Evolutionary conservation across 2,888 invertebrate genomes (phyloP), one percentile per base, ranked within the genome.

Genomic region (Scaptomyza flava): DNA sequence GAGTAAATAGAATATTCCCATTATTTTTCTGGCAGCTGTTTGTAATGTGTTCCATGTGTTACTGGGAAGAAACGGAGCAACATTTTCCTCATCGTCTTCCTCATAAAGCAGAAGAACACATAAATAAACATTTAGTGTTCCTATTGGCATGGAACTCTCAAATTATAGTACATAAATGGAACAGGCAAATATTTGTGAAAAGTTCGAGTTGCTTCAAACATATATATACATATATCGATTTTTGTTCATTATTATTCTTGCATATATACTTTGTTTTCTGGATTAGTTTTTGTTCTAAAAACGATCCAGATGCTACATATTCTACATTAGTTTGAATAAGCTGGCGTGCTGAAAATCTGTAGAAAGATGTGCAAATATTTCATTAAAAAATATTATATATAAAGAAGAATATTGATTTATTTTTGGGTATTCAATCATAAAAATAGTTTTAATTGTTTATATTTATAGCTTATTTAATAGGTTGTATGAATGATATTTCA

Each of bases 271-370:
- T 46, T 45, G 48, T 64, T 58, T 46, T 27, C 3, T 34, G 68
- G 86, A 81, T 84, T 83, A 72, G 77, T 87, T 67, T 83, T 75
- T 71, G 83, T 87, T 52, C 83, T 68, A 81, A 68, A 81, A 86
- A 81, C 64, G 66, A 56, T 72, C 53, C 68, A 63, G 51, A 79
- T 23, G 23, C 23, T 23, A 23, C 4, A 3, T 23, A 2, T 69
- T 77, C 63, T 72, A 68, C 67, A 72, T 50, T 53, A 33, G 47
- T 34, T 59, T 50, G 45, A 38, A 38, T 14, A 14, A 38, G 36
- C 36, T 38, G 36, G 6, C n/a, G 36, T 36, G n/a, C n/a, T 36
- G 36, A 36, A 36, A 36, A 36, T 36, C 34, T 12, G 34, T 12
- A 4, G 11, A 34, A 34, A 12, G 33, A 27, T 27, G 27, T 23